A percentile compares a stretch with the other conserved stretches of the same genome.
Evolutionary conservation across 2,113 vertebrate genomes (phyloP).

Genomic region (Gambusia affinis): DNA sequence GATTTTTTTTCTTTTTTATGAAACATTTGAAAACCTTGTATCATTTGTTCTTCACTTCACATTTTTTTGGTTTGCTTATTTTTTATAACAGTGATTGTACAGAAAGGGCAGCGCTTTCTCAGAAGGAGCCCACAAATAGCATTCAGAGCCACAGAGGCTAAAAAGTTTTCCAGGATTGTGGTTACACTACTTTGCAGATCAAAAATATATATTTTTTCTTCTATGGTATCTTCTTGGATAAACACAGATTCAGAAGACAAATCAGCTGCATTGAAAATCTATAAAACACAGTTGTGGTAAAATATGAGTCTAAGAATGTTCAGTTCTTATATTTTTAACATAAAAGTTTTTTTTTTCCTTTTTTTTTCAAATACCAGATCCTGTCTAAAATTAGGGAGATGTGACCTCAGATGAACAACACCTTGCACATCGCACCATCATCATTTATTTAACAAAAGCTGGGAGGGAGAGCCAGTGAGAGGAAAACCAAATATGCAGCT

Average conservation of each 20-base stretch:
- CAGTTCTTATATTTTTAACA: not conserved
- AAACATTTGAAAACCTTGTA: not conserved
- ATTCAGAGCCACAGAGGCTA: not conserved
- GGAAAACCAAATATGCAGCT: not conserved
- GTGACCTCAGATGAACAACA: not conserved
- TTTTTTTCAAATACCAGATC: not conserved
- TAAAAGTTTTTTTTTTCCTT: too few species aligned
- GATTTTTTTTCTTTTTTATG: not conserved
- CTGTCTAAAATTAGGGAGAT: not conserved
- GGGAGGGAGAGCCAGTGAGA: not conserved
- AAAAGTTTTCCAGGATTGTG: not conserved
- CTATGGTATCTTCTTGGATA: not conserved
- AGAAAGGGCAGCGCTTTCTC: too few species aligned
- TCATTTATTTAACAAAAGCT: not conserved
- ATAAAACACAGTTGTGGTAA: not conserved
- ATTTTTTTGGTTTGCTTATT: not conserved
- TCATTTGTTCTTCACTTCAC: not conserved
- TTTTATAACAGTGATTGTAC: too few species aligned
- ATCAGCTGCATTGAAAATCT: not conserved
- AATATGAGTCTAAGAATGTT: not conserved
- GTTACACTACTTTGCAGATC: not conserved
- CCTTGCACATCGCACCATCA: not conserved
- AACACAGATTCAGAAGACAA: not conserved
- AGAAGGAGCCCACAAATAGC: not conserved
- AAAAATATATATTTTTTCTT: not conserved